A percentile compares a stretch with the other conserved stretches of the same genome.
phyloP scores from a whole-genome alignment of 1,140 invertebrate genomes.

The Drosophila ogumai region DNA sequence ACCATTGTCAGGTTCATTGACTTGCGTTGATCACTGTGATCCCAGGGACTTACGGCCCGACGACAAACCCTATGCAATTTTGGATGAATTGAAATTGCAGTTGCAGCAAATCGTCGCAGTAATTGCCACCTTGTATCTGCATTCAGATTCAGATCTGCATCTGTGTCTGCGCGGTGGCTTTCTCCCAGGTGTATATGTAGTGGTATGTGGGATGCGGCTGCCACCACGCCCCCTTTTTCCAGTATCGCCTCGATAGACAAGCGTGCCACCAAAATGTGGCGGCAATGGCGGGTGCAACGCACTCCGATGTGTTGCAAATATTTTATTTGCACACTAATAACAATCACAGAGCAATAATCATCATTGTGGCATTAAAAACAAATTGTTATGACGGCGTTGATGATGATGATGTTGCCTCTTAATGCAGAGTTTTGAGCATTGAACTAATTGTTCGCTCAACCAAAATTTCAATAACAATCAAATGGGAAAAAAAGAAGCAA shows the following conservation, averaged over 20 bases:
- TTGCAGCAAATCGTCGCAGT: constrained; percentile 40
- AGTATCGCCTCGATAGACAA: constrained; percentile 68
- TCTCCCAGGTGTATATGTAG: constrained; percentile 43
- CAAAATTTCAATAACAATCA: constrained; percentile 53
- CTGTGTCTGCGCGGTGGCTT: constrained; percentile 47
- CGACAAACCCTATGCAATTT: constrained; percentile 44
- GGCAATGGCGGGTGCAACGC: constrained; percentile 44
- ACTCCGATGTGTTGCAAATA: constrained; percentile 45
- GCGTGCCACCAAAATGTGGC: constrained; percentile 55
- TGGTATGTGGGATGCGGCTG: constrained; percentile 6
- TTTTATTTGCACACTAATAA: constrained; percentile 52
- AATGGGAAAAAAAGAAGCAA: constrained; percentile 21
- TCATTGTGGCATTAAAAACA: constrained; percentile 49
- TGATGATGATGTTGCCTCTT: constrained; percentile 19
- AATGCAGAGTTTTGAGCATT: constrained; percentile 62
- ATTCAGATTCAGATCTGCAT: constrained; percentile 19
- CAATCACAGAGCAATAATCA: constrained; percentile 45
- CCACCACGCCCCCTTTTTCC: constrained; percentile 11
- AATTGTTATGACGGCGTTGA: constrained; percentile 70
- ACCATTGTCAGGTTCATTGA: constrained; percentile 27
- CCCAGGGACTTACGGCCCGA: constrained; percentile 18
- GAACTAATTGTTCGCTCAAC: constrained; percentile 80
- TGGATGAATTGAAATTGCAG: constrained; percentile 55
- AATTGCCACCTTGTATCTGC: constrained; percentile 60
- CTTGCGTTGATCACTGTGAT: constrained; percentile 49